Evolutionary conservation across 2,797 vertebrate species (phyloP), one percentile per base, ranked within the genome.

Genomic region (Sylvia borin): DNA sequence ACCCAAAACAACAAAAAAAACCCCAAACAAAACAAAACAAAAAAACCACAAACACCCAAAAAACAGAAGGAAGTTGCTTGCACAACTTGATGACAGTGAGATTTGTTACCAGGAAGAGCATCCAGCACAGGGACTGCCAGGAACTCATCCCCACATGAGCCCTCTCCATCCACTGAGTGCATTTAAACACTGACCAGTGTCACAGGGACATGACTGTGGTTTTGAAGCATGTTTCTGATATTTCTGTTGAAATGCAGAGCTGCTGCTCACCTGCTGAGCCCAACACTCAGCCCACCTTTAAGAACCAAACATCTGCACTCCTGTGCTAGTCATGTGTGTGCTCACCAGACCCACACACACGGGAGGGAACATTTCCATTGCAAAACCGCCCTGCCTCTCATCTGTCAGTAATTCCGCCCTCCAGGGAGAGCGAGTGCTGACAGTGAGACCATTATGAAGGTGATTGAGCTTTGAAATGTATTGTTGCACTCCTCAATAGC

Each of bases 401-500:
- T 93, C 81, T 67, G 34, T 4, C 64, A 20, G 80, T 86, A 90
- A 96, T 95, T 92, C 94, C 54, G 13, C 86, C 77, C 87, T 90
- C 76, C 88, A 36, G 65, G 85, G 58, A 74, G 81, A 67, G 3
- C 27, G 18, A 55, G 86, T 71, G 61, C 93, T 78, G 90, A 40
- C 55, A 92, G 90, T 9, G 91, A 90, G 82, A 53, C 1, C 25
- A 81, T 92, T 67, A 79, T 3, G 75, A 61, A 96, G 88, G 91
- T 94, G 96, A 94, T 92, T 97, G 88, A 85, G 92, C 92, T 95
- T 11, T 76, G 88, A 93, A 71, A 68, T 0, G 36, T 68, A 92
- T 95, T 95, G 91, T 93, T 88, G 85, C 57, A 86, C 72, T 79
- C 70, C 67, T 96, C 94, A 96, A 92, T 92, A 72, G 96, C 7